Evolutionary conservation across 92 coral and sea anemone species (phyloP), one percentile per base, ranked within the genome.

Genomic region (Actinernus sp.): DNA sequence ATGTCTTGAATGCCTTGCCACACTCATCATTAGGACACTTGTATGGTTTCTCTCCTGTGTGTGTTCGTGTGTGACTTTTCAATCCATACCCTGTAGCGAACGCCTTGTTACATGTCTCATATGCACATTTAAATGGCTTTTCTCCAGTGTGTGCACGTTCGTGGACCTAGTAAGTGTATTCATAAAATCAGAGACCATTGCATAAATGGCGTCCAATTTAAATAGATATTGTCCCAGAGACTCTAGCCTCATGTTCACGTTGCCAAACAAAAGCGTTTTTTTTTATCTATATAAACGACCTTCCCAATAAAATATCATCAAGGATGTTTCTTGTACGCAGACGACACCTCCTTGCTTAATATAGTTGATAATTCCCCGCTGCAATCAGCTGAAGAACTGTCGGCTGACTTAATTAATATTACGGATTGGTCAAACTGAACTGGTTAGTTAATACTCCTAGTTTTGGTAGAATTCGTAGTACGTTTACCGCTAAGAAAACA

Each of bases 141-240:
- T 94, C 98, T 6, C 98, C 98, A 16, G 97, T 94, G 70, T 94
- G 98, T 4, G 98, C 94, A 34, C 98, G 72, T 51, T 84, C 98
- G 47, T 94, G 98, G 23, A 94, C 98, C 98, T 94, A 64, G 26
- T 34, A 62, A 37, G 24, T 19, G 37, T 4, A 41, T 16, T 13
- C 9, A 45, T 26, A 23, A 53, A 26, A 29, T 10, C 31, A 10
- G 13, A 50, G n/a, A n/a, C n/a, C n/a, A n/a, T n/a, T n/a, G n/a
- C n/a, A n/a, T n/a, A n/a, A 8, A 31, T 1, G n/a, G n/a, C n/a
- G n/a, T n/a, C n/a, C n/a, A n/a, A n/a, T n/a, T n/a, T n/a, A n/a
- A n/a, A n/a, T n/a, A n/a, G n/a, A n/a, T n/a, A n/a, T n/a, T n/a
- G n/a, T n/a, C n/a, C n/a, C n/a, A n/a, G n/a, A n/a, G n/a, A n/a